Base-by-base conservation (phyloP, 23 tunicate genomes). In the Halocynthia roretzi region DNA sequence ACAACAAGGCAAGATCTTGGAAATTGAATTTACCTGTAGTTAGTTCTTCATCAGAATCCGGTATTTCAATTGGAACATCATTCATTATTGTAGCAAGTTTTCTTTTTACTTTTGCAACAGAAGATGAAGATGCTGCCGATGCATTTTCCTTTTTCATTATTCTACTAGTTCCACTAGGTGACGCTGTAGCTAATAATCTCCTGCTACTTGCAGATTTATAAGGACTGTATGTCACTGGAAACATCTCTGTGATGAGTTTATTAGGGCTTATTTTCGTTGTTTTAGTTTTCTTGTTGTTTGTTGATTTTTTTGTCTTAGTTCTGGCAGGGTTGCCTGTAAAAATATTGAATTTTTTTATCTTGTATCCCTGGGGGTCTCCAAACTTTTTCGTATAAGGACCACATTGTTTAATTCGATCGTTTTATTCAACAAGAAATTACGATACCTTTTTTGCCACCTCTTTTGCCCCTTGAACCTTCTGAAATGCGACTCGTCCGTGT, bases 211-310 rank as follows among this genome's bases (percentile, higher is more conserved):
- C 22, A 19, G 71, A 67, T 54, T 74, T 74, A 12, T 56, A 7
- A 54, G 78, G 78, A 54, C 78, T 74, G 63, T 74, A 74, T 5
- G 78, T 74, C 5, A 83, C 82, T 8, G 88, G 78, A 77, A 87
- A 87, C 83, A 87, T 71, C 5, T 82, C 93, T 10, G 93, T 87
- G 44, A 87, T 87, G 7, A 82, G 79, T 63, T 87, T 87, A 54
- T 87, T 87, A 7, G 93, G 93, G 61, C 93, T 87, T 8, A 56
- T 55, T 15, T 76, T 71, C 2, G 71, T 8, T 10, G 71, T 5
- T 7, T 56, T 67, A n/a, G 51, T 53, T 10, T 75, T 54, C 64
- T 74, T 53, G 44, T 31, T 31, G 44, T 4, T 31, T 4, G 44
- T 31, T 31, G 44, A 31, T 31, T 31, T 31, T 31, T 31, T 31